Evolutionary conservation across 2,888 invertebrate genomes (phyloP).

Genomic region (Diarsia mendica): DNA sequence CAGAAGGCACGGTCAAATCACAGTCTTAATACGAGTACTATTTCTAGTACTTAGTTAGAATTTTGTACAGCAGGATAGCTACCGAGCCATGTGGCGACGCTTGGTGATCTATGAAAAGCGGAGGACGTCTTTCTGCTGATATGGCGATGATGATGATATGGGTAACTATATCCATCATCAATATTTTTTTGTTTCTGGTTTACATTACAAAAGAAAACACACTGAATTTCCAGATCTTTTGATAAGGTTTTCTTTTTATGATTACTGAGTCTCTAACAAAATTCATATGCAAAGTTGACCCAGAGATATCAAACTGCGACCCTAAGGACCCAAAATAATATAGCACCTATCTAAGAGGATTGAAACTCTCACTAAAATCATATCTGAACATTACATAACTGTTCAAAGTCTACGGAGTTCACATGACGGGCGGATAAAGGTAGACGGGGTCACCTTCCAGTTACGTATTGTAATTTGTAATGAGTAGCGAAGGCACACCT

Average conservation of each 20-base stretch:
- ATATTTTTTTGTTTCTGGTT: no score
- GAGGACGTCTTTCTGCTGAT: not conserved
- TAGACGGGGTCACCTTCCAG: constrained; percentile 75
- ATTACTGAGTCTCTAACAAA: not conserved
- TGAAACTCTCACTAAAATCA: constrained; percentile 30
- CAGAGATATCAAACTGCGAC: not conserved
- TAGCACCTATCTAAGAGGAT: not conserved
- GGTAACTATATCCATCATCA: no score
- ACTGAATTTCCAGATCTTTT: no score
- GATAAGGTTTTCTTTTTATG: no score
- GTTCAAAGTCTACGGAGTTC: constrained; percentile 57
- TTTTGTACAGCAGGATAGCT: not conserved
- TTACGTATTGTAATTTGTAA: constrained; percentile 56
- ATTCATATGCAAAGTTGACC: not conserved
- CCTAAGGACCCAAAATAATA: constrained; percentile 10
- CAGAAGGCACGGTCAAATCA: no score
- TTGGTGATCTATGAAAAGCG: not conserved
- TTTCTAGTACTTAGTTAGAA: not conserved
- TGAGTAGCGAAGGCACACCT: constrained; percentile 49
- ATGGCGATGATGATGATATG: not conserved
- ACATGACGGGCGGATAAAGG: constrained; percentile 67
- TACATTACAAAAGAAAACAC: not conserved
- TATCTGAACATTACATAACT: constrained; percentile 41
- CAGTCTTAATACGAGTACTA: not conserved
- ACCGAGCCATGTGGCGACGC: not conserved